Percentiles rank a stretch among this genome's conserved stretches.
These are phyloP conservation scores for Volucella inflata DNA, from an alignment of 2,888 invertebrate genomes.

Conservation along the genomic window DNA sequence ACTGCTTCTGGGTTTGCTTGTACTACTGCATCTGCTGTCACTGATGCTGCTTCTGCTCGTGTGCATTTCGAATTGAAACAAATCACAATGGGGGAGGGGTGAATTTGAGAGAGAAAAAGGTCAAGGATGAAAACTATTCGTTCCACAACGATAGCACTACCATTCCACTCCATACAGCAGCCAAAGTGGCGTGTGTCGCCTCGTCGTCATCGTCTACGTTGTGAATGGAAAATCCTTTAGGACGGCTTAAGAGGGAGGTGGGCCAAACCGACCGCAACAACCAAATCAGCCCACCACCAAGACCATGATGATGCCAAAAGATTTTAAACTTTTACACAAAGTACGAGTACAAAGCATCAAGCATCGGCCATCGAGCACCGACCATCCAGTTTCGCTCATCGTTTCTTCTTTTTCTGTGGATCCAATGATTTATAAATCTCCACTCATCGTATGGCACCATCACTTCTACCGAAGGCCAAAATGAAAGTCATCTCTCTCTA, in stretches of 20 bases:
- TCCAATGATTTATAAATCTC: conserved; percentile 53
- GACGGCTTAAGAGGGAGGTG: conserved; percentile 24
- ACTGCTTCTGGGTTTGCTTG: no score
- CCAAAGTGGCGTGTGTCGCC: conserved; percentile 47
- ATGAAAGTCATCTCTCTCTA: conserved; percentile 59
- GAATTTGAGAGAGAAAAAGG: conserved; percentile 48
- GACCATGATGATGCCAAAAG: conserved; percentile 58
- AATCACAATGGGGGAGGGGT: conserved; percentile 43
- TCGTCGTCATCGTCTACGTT: background rate
- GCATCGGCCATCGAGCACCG: no score
- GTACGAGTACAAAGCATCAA: background rate
- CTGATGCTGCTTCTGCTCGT: conserved; percentile 7
- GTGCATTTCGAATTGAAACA: conserved; percentile 60
- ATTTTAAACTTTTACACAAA: conserved; percentile 59
- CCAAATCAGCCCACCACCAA: conserved; percentile 29
- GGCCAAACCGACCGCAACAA: background rate
- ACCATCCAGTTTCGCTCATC: background rate
- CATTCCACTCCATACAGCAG: conserved; percentile 34
- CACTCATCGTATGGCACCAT: conserved; percentile 29
- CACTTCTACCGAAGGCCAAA: conserved; percentile 43
- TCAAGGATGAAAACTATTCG: conserved; percentile 61
- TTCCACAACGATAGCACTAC: conserved; percentile 19
- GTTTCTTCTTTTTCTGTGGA: conserved; percentile 19
- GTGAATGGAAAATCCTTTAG: conserved; percentile 32
- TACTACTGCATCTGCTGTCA: no score